Conservation (phyloP, 2,797 vertebrate species). For the Leptatherina wallacei region DNA sequence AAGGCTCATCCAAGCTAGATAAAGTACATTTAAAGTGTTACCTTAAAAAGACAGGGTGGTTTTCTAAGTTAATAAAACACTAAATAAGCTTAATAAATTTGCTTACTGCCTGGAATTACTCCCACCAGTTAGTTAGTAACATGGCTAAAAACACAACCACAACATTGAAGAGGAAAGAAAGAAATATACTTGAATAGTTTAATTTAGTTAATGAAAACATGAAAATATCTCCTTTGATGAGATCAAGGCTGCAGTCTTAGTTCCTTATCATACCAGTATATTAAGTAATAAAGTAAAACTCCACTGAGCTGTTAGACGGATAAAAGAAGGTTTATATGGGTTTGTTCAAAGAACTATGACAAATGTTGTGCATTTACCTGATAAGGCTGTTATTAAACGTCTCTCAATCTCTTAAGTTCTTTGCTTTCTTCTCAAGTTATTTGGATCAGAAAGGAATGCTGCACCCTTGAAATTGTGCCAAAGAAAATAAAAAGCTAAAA, state of each 20-base stretch:
- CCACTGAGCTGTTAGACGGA: slow-evolving; percentile 56
- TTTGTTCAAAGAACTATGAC: slow-evolving; percentile 67
- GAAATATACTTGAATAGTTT: background rate
- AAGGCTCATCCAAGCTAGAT: background rate
- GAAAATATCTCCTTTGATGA: slow-evolving; percentile 26
- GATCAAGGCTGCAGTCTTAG: slow-evolving; percentile 44
- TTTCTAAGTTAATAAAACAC: background rate
- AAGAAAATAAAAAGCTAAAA: slow-evolving; percentile 51
- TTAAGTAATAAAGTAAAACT: slow-evolving; percentile 53
- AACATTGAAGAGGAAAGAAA: background rate
- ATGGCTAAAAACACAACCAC: background rate
- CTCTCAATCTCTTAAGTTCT: slow-evolving; percentile 56
- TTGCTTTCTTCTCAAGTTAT: slow-evolving; percentile 52
- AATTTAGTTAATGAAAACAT: slow-evolving; percentile 17
- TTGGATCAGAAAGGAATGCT: slow-evolving; percentile 56
- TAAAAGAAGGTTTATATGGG: slow-evolving; percentile 65
- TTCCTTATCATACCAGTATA: slow-evolving; percentile 66
- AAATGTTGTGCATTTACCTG: slow-evolving; percentile 78
- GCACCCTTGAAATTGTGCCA: slow-evolving; percentile 69
- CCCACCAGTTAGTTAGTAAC: background rate
- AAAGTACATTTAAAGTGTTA: background rate
- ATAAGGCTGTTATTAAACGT: slow-evolving; percentile 76
- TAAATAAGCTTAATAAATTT: background rate
- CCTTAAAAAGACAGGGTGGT: background rate
- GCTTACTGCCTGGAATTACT: background rate